Evolutionary conservation across 2,797 vertebrate genomes (phyloP).

Genomic region (Apogon talboti): DNA sequence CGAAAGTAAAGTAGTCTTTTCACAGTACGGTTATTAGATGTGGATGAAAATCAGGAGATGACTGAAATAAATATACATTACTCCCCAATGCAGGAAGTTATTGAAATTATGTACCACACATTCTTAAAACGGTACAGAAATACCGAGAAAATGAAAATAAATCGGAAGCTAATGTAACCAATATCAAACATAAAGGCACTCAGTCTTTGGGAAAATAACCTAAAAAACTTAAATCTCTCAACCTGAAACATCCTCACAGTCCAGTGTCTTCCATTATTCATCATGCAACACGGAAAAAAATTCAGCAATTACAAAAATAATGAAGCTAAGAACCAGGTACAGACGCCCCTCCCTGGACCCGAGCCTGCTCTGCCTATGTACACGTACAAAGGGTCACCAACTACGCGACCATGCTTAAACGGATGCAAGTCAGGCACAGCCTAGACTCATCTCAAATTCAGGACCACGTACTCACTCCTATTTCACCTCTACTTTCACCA

Average conservation of each 20-base stretch:
- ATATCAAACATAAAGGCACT: conserved; percentile 68
- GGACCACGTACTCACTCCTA: conserved; percentile 34
- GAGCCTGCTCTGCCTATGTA: conserved; percentile 72
- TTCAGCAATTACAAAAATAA: conserved; percentile 69
- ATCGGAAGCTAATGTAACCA: conserved; percentile 30
- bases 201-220: conserved; percentile 42
- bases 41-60: conserved; percentile 32
- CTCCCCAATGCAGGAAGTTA: conserved; percentile 29
- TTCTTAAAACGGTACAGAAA: conserved; percentile 41
- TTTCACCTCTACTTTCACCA: neutral
- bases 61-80: conserved; percentile 25
- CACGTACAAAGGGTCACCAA: conserved; percentile 52
- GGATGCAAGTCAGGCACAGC: conserved; percentile 50
- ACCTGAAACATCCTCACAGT: conserved; percentile 60
- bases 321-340: conserved; percentile 60
- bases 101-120: conserved; percentile 42
- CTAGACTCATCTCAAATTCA: conserved; percentile 57
- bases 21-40: conserved; percentile 64
- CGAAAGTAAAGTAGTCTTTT: conserved; percentile 53
- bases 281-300: conserved; percentile 53
- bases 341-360: conserved; percentile 56
- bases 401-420: conserved; percentile 44
- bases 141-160: conserved; percentile 37
- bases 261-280: conserved; percentile 48
- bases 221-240: conserved; percentile 48